phyloP scores from a whole-genome alignment of 1,140 invertebrate species.

The Protaetia brevitarsis region DNA sequence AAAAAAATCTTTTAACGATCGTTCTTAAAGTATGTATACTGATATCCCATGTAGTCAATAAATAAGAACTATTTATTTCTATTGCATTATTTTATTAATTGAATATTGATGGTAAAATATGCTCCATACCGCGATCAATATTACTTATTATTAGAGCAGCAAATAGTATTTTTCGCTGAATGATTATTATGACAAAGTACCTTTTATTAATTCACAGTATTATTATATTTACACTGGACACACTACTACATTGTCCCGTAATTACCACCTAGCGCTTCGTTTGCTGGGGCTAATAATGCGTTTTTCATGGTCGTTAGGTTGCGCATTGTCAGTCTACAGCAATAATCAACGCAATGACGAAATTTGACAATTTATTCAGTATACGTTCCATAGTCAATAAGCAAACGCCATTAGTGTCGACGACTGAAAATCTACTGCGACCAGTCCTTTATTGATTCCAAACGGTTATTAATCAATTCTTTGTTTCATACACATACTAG shows the following conservation, averaged over 20 bases:
- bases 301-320: slow-evolving; percentile 1
- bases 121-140: too few relatives aligned
- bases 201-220: neutral
- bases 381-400: neutral
- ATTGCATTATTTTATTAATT: too few relatives aligned
- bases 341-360: neutral
- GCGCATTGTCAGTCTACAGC: neutral
- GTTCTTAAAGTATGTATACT: too few relatives aligned
- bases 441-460: neutral
- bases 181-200: too few relatives aligned
- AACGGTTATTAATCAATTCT: too few relatives aligned
- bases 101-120: too few relatives aligned
- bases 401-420: neutral
- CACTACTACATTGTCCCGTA: neutral
- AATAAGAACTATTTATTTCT: too few relatives aligned
- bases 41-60: too few relatives aligned
- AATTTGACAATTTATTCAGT: neutral
- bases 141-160: too few relatives aligned
- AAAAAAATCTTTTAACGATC: too few relatives aligned
- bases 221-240: neutral
- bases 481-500: neutral
- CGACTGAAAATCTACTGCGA: neutral
- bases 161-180: too few relatives aligned
- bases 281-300: neutral
- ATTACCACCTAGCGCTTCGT: neutral